phyloP scores from a whole-genome alignment of 1,140 invertebrate species.

The Thalassaphorura encarpata region DNA sequence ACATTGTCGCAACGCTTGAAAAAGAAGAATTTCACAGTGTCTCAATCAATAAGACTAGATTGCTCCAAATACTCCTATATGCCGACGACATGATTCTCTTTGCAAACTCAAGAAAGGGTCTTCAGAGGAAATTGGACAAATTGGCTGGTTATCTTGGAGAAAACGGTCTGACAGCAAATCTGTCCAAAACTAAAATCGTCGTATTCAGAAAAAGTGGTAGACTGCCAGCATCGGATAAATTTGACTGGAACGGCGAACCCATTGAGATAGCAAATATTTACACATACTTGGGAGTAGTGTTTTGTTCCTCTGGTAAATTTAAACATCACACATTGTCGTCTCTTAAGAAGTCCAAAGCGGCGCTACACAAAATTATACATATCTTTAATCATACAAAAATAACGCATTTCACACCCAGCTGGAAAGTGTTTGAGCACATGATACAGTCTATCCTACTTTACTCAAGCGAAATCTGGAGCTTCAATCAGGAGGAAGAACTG shows the following conservation, averaged over 20 bases:
- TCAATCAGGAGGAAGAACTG: no score
- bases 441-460: no score
- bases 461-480: no score
- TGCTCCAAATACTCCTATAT: slow-evolving; percentile 7
- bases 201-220: background rate
- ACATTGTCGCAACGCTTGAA: background rate
- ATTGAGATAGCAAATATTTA: slow-evolving; percentile 5
- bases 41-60: background rate
- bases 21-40: background rate
- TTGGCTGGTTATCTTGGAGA: slow-evolving; percentile 1
- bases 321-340: background rate
- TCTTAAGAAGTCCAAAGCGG: no score
- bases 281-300: slow-evolving; percentile 10
- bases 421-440: no score
- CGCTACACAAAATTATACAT: no score
- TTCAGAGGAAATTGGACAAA: slow-evolving; percentile 16
- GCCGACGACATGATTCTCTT: slow-evolving; percentile 18
- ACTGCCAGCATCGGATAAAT: background rate
- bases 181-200: slow-evolving; percentile 13
- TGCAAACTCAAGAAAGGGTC: background rate
- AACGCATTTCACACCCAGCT: no score
- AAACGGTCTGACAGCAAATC: slow-evolving; percentile 1
- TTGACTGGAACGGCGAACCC: background rate
- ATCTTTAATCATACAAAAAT: no score
- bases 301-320: background rate